These are phyloP conservation scores for Heteromormyrus szaboi DNA, from an alignment of 2,797 vertebrate species.

Conservation along the genomic window DNA sequence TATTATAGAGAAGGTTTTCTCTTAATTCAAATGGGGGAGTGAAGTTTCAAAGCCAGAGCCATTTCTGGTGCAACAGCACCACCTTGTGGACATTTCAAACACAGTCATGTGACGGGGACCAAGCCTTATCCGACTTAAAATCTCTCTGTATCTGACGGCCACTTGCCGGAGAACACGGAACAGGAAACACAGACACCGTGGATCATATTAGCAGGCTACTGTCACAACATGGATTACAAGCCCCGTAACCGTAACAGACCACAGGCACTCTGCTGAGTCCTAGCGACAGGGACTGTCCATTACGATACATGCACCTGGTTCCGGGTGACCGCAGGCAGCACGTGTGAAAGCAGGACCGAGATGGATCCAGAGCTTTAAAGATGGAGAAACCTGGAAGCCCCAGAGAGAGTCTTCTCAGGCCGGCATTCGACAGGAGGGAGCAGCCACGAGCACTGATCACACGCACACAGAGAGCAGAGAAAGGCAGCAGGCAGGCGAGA, in stretches of 20 bases:
- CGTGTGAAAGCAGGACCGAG: background rate
- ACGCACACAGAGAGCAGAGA: background rate
- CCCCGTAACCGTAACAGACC: background rate
- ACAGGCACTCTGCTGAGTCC: background rate
- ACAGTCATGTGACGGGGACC: background rate
- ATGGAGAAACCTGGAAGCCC: background rate
- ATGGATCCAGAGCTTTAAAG: background rate
- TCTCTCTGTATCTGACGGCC: background rate
- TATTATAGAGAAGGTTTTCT: background rate
- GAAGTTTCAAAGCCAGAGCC: background rate
- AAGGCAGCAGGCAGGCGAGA: background rate
- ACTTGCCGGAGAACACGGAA: background rate
- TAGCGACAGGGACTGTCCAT: background rate
- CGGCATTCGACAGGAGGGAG: background rate
- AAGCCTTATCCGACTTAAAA: background rate
- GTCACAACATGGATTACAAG: background rate
- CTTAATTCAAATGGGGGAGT: background rate
- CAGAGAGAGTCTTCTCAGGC: background rate
- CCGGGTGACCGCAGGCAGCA: background rate
- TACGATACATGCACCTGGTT: background rate
- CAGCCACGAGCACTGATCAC: background rate
- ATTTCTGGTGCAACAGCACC: slow-evolving; percentile 19
- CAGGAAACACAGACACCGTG: background rate
- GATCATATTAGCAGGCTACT: background rate
- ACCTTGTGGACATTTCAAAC: slow-evolving; percentile 13